phyloP scores from a whole-genome alignment of 2,797 vertebrate genomes.

The Apogon talboti region DNA sequence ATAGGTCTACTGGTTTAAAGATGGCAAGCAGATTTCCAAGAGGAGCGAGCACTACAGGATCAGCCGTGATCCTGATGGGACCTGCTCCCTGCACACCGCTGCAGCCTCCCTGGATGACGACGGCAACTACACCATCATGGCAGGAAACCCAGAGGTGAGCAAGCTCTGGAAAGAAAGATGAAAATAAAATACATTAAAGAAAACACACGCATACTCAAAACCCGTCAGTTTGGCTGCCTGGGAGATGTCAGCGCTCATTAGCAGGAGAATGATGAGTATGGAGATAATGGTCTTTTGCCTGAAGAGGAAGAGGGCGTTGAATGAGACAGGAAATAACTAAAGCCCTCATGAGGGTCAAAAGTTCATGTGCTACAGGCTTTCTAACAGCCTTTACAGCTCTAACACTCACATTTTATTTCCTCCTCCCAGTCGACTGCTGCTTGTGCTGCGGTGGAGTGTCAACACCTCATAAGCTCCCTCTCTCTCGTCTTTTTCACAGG shows the following conservation, averaged over 20 bases:
- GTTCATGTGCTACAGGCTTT: slow-evolving; percentile 46
- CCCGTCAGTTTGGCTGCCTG: slow-evolving; percentile 3
- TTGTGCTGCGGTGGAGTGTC: slow-evolving; percentile 25
- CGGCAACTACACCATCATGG: slow-evolving; percentile 98
- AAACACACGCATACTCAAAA: neutral
- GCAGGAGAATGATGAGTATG: slow-evolving; percentile 38
- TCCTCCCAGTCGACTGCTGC: slow-evolving; percentile 33
- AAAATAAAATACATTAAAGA: neutral
- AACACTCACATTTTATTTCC: slow-evolving; percentile 56
- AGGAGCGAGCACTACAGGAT: slow-evolving; percentile 95
- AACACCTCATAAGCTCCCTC: slow-evolving; percentile 39
- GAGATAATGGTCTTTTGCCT: slow-evolving; percentile 45
- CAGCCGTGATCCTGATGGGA: slow-evolving; percentile 91
- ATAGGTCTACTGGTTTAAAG: slow-evolving; percentile 99
- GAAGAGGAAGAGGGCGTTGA: slow-evolving; percentile 65
- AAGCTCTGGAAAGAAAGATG: neutral
- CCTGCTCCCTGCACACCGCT: slow-evolving; percentile 90
- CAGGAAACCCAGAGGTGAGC: slow-evolving; percentile 92
- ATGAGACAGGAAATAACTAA: slow-evolving; percentile 65
- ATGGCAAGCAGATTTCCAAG: slow-evolving; percentile 98
- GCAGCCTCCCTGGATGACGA: slow-evolving; percentile 95
- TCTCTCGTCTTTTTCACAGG: slow-evolving; percentile 77
- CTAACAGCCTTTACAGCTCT: slow-evolving; percentile 38
- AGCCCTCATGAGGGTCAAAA: slow-evolving; percentile 50
- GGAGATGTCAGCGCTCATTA: slow-evolving; percentile 32